Base-by-base conservation (phyloP, 1,140 invertebrate genomes). In the Pantala flavescens region DNA sequence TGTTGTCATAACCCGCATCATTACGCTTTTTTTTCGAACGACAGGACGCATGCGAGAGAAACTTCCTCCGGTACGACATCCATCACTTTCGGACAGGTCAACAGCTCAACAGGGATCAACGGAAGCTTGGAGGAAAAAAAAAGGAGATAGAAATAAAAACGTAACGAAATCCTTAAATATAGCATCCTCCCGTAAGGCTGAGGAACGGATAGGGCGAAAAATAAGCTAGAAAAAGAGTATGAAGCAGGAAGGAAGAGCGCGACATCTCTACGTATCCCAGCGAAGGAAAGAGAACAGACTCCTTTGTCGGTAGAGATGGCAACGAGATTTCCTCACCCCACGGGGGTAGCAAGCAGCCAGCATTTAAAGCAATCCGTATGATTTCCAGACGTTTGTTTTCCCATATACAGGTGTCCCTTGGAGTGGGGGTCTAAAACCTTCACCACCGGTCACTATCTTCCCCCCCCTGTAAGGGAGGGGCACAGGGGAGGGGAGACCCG, bases 361-460 rank as follows among this genome's bases (percentile, higher is more conserved):
- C 49, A 63, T 63, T 63, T 63, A 63, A 63, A 63, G 49, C 49
- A 63, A 3, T 63, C 49, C 49, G 49, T 63, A 63, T 63, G 49
- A 63, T 63, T 63, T 63, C 49, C 49, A 63, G 49, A 63, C 49
- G 49, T 63, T 63, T 63, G 49, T 3, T 7, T 63, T 63, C 49
- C 49, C 49, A 63, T 63, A 63, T 63, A 63, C 49, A 63, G 49
- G n/a, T 63, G 49, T 63, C 49, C 49, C 5, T 63, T 16, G 14
- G 49, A 63, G 12, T 21, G n/a, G 49, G 49, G 49, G 49, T 21
- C 49, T 21, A 21, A 63, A 16, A 21, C 49, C 49, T 12, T 12
- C 49, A 3, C 49, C 5, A 63, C 49, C 49, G 49, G n/a, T 21
- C n/a, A 63, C 49, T 63, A 63, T 63, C 49, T 63, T 16, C 49